These are phyloP conservation scores for Leucoraja erinaceus DNA, from an alignment of 2,113 vertebrate genomes.

Conservation along the genomic window DNA sequence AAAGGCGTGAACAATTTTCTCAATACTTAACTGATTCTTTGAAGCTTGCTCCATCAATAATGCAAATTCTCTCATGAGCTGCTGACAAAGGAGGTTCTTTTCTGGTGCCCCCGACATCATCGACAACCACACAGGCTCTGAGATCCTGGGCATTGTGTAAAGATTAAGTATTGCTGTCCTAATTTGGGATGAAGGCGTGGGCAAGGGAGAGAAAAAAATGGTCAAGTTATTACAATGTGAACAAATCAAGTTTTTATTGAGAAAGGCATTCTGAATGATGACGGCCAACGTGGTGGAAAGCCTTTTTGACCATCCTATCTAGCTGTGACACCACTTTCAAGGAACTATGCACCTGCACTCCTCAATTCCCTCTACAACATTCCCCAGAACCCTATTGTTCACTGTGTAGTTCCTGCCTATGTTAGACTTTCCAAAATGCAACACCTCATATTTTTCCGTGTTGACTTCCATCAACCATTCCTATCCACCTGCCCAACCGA, in stretches of 20 bases:
- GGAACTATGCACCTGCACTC: no score
- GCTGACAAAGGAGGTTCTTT: slow-evolving; percentile 91
- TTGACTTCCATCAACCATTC: no score
- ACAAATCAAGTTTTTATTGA: background rate
- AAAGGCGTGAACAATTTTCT: background rate
- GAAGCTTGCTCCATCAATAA: slow-evolving; percentile 91
- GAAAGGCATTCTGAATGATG: background rate
- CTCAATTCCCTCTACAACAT: no score
- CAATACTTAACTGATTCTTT: slow-evolving; percentile 84
- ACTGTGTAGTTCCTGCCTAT: no score
- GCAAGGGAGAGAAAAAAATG: background rate
- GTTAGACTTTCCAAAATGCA: no score
- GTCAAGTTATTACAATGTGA: background rate
- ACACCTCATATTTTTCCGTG: no score
- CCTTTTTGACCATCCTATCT: no score
- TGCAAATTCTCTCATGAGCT: slow-evolving; percentile 92
- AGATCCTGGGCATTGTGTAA: slow-evolving; percentile 92
- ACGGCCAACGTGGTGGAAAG: no score
- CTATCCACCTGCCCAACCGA: no score
- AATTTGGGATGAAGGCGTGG: background rate
- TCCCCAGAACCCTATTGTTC: no score
- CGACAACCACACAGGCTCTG: slow-evolving; percentile 92
- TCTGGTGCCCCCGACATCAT: slow-evolving; percentile 92
- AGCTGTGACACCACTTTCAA: no score
- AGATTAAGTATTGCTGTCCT: slow-evolving; percentile 93